phyloP scores from a whole-genome alignment of 2,113 vertebrate genomes.

The Campylomormyrus tamandua region DNA sequence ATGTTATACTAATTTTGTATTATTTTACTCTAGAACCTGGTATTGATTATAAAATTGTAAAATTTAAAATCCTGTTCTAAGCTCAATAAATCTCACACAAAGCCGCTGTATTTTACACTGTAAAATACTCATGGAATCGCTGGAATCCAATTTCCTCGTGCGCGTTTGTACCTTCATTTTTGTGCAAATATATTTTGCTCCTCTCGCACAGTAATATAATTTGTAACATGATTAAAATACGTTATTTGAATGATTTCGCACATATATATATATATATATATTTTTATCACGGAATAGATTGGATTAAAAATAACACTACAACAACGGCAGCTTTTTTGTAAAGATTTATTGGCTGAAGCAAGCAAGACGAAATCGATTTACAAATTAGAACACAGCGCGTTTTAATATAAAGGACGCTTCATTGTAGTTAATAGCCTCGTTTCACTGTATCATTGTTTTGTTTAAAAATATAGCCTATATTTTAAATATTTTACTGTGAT shows the following conservation, averaged over 20 bases:
- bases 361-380: slow-evolving; percentile 7
- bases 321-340: not conserved
- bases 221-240: not conserved
- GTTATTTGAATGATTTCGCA: not conserved
- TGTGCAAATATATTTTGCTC: not conserved
- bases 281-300: not conserved
- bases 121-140: not conserved
- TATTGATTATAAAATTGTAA: not conserved
- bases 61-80: not conserved
- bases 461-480: not conserved
- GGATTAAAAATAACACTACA: not conserved
- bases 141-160: not conserved
- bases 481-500: not conserved
- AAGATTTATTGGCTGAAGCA: slow-evolving; percentile 12
- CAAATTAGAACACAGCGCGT: not conserved
- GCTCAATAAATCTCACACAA: slow-evolving; percentile 7
- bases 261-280: not conserved
- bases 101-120: not conserved
- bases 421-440: not conserved
- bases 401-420: not conserved
- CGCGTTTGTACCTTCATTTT: not conserved
- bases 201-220: not conserved
- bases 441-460: not conserved
- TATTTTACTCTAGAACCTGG: not conserved
- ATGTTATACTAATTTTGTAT: slow-evolving; percentile 20